Conservation (phyloP, 2,797 vertebrate genomes). For the Rhynchotus rufescens region DNA sequence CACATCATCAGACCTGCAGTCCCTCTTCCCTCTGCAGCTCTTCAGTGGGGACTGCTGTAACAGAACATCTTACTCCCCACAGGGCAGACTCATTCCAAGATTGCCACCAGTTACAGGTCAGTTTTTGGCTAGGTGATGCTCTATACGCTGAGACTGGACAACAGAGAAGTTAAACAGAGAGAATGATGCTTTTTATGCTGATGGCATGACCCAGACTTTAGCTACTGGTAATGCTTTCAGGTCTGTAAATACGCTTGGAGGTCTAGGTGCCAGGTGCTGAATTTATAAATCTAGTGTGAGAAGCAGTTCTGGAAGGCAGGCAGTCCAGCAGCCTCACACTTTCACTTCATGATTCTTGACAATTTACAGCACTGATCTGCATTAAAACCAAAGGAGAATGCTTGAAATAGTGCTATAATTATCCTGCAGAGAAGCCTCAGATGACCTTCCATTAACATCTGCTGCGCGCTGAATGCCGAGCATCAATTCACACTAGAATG, state of each 20-base stretch:
- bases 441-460: conserved; percentile 63
- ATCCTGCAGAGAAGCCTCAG: conserved; percentile 25
- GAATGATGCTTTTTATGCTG: not conserved
- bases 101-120: not conserved
- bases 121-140: not conserved
- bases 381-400: conserved; percentile 55
- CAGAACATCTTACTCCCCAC: too few relatives aligned
- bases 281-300: conserved; percentile 24
- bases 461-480: conserved; percentile 13
- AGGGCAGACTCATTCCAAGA: not conserved
- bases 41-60: not conserved
- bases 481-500: not conserved
- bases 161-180: not conserved
- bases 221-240: not conserved
- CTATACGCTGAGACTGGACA: not conserved
- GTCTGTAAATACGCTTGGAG: not conserved
- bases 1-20: not conserved
- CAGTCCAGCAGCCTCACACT: not conserved
- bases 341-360: conserved; percentile 29
- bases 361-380: conserved; percentile 33
- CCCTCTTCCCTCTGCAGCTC: not conserved
- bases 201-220: not conserved
- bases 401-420: conserved; percentile 53
- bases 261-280: not conserved
- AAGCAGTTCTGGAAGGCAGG: conserved; percentile 7